These are phyloP conservation scores for Melanostoma mellinum DNA, from an alignment of 2,888 invertebrate species.

Conservation along the genomic window DNA sequence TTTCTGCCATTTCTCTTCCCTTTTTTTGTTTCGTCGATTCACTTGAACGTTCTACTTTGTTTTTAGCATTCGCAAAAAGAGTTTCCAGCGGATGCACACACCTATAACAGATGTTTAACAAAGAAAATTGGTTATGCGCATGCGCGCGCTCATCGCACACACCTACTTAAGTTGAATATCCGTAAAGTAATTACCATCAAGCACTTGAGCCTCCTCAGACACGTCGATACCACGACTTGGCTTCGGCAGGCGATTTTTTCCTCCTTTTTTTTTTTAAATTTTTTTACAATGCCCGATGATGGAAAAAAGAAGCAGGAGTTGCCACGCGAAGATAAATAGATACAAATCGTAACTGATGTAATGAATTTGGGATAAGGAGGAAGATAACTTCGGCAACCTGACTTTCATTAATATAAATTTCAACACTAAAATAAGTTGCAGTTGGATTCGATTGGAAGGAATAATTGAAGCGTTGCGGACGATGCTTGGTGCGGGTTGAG, in stretches of 20 bases:
- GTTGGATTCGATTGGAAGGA: not conserved
- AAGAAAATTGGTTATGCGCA: slow-evolving; percentile 64
- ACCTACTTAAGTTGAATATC: slow-evolving; percentile 47
- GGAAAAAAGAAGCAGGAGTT: slow-evolving; percentile 23
- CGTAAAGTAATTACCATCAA: slow-evolving; percentile 38
- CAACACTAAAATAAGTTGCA: slow-evolving; percentile 6
- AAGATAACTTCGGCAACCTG: slow-evolving; percentile 37
- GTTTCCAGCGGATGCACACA: slow-evolving; percentile 58
- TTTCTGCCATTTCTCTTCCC: slow-evolving; percentile 10
- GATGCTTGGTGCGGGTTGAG: slow-evolving; percentile 12
- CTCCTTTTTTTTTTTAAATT: not conserved
- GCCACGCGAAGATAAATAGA: slow-evolving; percentile 57
- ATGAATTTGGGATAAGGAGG: slow-evolving; percentile 53
- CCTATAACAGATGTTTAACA: slow-evolving; percentile 51
- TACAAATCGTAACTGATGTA: slow-evolving; percentile 60
- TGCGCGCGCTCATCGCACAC: slow-evolving; percentile 28
- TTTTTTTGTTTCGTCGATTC: slow-evolving; percentile 5
- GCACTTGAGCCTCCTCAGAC: slow-evolving; percentile 12
- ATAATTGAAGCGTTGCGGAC: slow-evolving; percentile 9
- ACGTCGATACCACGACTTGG: too few relatives aligned
- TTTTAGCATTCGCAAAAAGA: slow-evolving; percentile 15
- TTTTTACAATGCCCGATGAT: slow-evolving; percentile 39
- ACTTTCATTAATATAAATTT: slow-evolving; percentile 57
- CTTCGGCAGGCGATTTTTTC: slow-evolving; percentile 7
- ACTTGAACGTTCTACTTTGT: slow-evolving; percentile 55